Evolutionary conservation across 2,888 invertebrate species (phyloP).

Genomic region (Masnerella sp.): DNA sequence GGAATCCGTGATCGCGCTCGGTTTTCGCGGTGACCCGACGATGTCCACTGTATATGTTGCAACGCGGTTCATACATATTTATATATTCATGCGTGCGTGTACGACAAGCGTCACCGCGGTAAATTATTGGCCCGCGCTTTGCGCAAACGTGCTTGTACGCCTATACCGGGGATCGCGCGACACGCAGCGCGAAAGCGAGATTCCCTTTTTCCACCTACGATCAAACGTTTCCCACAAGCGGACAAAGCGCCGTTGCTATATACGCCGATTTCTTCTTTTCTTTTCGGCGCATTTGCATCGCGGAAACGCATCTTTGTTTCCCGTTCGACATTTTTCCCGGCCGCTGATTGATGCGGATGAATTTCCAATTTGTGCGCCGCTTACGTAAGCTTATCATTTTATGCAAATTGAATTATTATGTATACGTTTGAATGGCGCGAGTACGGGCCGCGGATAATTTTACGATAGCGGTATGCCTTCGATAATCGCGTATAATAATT

Average conservation of each 20-base stretch:
- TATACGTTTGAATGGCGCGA: conserved; percentile 20
- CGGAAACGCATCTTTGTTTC: conserved; percentile 16
- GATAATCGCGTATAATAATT: conserved; percentile 47
- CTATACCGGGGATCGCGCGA: conserved; percentile 44
- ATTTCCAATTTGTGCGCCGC: conserved; percentile 6
- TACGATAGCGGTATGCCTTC: conserved; percentile 35
- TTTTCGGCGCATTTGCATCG: conserved; percentile 31
- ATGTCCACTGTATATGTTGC: conserved; percentile 45
- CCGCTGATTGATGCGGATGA: conserved; percentile 17
- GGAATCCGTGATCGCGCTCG: conserved; percentile 40
- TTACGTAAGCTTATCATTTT: conserved; percentile 37
- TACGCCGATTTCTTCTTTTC: conserved; percentile 23
- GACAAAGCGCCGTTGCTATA: conserved; percentile 48
- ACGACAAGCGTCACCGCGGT: conserved; percentile 53
- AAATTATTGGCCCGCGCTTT: conserved; percentile 56
- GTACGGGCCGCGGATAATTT: conserved; percentile 37
- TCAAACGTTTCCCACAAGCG: conserved; percentile 55
- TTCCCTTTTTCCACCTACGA: conserved; percentile 57
- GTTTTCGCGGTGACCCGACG: conserved; percentile 58
- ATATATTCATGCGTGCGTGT: conserved; percentile 56
- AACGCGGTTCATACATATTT: conserved; percentile 55
- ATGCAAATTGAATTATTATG: conserved; percentile 48
- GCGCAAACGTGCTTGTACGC: conserved; percentile 52
- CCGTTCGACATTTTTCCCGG: not conserved
- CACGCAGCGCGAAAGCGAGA: conserved; percentile 49